Evolutionary conservation across 2,888 invertebrate species (phyloP), one percentile per base, ranked within the genome.

Genomic region (Lottia scabra): DNA sequence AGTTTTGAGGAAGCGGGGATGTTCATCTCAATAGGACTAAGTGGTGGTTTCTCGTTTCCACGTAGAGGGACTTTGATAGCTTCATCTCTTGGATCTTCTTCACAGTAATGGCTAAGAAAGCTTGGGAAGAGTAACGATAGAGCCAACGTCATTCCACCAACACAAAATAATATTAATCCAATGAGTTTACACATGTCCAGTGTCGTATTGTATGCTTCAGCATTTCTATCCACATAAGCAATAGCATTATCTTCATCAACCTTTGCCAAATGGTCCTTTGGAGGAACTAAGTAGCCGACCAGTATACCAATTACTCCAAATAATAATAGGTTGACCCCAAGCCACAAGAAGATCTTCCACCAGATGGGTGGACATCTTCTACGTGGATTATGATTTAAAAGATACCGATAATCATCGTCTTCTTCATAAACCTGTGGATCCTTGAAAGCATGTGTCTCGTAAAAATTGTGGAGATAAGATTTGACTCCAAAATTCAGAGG

Each of bases 401-500:
- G 84, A 79, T 88, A 90, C 19, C 85, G 86, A 75, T 87, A 87
- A 74, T 85, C 85, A 72, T 85, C 85, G 27, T 89, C 89, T 13
- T 56, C 56, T 70, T 89, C 89, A 76, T 87, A 87, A 27, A 87
- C 78, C 16, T 80, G 76, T 10, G 88, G 87, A 70, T 86, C 87
- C 73, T 87, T 85, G 79, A 81, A 84, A n/a, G 71, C 72, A 73
- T 71, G 73, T 63, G 82, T 79, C 72, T 91, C 91, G 82, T 91
- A 91, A 83, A 91, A 91, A 73, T 91, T 85, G 77, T 91, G 91
- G 67, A 91, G 85, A 79, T 91, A 91, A n/a, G 91, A 91, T 71
- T 86, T 87, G 26, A 91, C 91, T 13, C 91, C 91, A 79, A 91
- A 91, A 78, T 89, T 89, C 67, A 87, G 86, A 6, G 86, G 86